Percentiles rank a stretch among this genome's conserved stretches.
Conservation (phyloP, 2,113 vertebrate species). For the Tupaia tana region DNA sequence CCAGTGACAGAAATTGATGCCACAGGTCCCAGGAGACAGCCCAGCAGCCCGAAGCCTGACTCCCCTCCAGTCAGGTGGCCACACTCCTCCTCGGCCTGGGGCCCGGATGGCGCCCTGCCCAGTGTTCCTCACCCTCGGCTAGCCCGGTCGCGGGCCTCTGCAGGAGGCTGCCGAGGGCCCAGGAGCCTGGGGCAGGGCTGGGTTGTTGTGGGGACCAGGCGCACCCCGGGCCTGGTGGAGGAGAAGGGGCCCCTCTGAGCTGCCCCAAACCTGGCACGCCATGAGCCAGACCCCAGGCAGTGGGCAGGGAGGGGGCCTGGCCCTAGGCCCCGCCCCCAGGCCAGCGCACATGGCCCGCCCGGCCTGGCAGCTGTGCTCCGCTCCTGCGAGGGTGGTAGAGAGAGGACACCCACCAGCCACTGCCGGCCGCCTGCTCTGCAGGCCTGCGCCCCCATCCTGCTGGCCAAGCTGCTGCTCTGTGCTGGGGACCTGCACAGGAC, state of each 20-base stretch:
- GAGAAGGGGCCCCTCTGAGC: background rate
- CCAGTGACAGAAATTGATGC: background rate
- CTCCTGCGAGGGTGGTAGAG: no score
- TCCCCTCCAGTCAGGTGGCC: accelerated
- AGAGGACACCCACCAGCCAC: no score
- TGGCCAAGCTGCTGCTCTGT: no score
- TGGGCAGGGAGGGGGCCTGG: background rate
- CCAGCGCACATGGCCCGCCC: background rate
- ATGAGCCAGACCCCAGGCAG: background rate
- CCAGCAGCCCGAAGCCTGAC: accelerated
- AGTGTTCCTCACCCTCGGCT: no score
- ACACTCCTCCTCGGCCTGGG: no score
- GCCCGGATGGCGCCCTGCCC: no score
- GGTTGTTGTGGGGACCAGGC: accelerated
- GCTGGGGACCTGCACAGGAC: no score
- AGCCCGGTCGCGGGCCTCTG: background rate
- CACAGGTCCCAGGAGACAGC: background rate
- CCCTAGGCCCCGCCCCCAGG: accelerated
- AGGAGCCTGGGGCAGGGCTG: no score
- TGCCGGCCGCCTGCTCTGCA: no score
- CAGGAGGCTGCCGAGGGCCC: background rate
- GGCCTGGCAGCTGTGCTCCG: no score
- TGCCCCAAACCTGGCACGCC: accelerated
- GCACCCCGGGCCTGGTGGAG: no score
- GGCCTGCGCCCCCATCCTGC: no score